phyloP scores from a whole-genome alignment of 1,140 invertebrate genomes.

The Neodiprion lecontei region DNA sequence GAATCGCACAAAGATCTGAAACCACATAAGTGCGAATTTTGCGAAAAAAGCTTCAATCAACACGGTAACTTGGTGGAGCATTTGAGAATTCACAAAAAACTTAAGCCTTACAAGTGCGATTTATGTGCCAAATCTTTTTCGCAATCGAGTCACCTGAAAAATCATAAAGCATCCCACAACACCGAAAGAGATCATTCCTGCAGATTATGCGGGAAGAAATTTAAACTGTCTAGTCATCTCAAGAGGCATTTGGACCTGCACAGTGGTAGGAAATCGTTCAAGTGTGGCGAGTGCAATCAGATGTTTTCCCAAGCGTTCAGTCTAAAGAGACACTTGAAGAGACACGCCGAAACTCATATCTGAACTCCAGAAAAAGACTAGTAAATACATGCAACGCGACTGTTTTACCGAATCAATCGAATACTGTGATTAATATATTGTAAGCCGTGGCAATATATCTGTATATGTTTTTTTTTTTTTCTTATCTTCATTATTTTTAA shows the following conservation, averaged over 20 bases:
- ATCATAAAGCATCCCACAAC: slow-evolving; percentile 53
- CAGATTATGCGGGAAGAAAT: slow-evolving; percentile 55
- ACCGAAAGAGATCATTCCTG: slow-evolving; percentile 54
- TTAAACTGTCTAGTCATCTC: slow-evolving; percentile 56
- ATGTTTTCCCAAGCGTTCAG: slow-evolving; percentile 58
- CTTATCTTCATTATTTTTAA: too few relatives aligned
- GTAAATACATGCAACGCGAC: background rate
- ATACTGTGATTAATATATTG: too few relatives aligned
- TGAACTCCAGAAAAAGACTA: background rate
- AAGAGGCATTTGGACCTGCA: slow-evolving; percentile 55
- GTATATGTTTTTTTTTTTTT: too few relatives aligned
- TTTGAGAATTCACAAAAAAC: slow-evolving; percentile 61
- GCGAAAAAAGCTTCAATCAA: slow-evolving; percentile 60
- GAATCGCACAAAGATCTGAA: slow-evolving; percentile 49
- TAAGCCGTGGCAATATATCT: too few relatives aligned
- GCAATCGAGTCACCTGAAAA: slow-evolving; percentile 56
- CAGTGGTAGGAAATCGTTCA: slow-evolving; percentile 53
- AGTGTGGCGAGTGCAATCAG: slow-evolving; percentile 58
- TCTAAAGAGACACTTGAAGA: slow-evolving; percentile 58
- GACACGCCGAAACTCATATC: slow-evolving; percentile 43
- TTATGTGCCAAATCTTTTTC: slow-evolving; percentile 57
- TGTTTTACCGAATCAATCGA: too few relatives aligned
- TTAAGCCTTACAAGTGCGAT: slow-evolving; percentile 63
- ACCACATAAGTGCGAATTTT: slow-evolving; percentile 61
- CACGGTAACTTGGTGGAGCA: slow-evolving; percentile 63